A percentile compares a stretch with the other conserved stretches of the same genome.
phyloP scores from a whole-genome alignment of 2,113 vertebrate genomes.

The Cygnus atratus region DNA sequence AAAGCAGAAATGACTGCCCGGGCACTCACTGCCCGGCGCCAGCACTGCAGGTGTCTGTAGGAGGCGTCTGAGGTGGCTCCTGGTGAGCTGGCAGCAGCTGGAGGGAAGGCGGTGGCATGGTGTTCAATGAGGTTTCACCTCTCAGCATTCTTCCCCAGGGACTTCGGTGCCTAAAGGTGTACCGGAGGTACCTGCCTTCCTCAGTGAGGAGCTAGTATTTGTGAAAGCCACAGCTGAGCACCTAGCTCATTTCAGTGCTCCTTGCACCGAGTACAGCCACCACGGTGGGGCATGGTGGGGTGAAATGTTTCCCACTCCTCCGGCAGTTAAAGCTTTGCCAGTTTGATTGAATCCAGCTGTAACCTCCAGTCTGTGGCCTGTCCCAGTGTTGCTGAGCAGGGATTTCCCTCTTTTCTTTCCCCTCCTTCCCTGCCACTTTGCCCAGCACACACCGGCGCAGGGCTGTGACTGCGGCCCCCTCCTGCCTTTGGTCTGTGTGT shows the following conservation, averaged over 20 bases:
- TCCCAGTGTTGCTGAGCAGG: background rate
- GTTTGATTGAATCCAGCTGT: background rate
- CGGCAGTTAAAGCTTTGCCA: background rate
- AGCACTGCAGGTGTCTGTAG: background rate
- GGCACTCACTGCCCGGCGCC: background rate
- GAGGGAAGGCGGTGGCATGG: background rate
- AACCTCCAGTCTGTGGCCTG: background rate
- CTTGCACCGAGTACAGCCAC: background rate
- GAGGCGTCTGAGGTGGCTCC: background rate
- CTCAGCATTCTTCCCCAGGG: background rate
- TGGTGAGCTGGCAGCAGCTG: background rate
- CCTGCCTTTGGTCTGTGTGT: background rate
- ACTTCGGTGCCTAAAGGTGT: background rate
- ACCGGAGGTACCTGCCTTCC: background rate
- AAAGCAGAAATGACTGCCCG: background rate
- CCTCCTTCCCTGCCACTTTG: background rate
- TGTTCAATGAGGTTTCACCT: background rate
- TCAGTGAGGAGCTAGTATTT: background rate
- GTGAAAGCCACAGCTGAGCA: background rate
- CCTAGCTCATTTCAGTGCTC: background rate
- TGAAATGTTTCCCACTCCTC: background rate
- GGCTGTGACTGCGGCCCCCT: background rate
- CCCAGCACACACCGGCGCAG: fast-evolving
- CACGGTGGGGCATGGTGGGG: background rate
- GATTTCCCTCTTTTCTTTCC: background rate